phyloP scores from a whole-genome alignment of 2,888 invertebrate genomes.

The Dromius quadrimaculatus region DNA sequence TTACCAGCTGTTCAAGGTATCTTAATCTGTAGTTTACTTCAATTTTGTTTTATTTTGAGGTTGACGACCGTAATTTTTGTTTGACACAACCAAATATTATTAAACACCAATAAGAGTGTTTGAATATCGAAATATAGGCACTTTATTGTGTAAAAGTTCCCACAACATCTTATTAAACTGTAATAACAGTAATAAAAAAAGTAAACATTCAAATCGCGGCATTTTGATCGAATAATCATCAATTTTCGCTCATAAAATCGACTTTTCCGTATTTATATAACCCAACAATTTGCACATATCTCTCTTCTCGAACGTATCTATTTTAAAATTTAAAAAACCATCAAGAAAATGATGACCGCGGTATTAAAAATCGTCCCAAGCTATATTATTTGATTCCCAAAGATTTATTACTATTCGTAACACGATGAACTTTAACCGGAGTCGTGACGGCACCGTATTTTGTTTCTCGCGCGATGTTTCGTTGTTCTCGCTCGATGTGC shows the following conservation, averaged over 20 bases:
- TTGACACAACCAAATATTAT: too few relatives aligned
- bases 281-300: constrained; percentile 24
- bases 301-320: constrained; percentile 33
- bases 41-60: too few relatives aligned
- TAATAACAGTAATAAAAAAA: constrained; percentile 14
- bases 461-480: constrained; percentile 30
- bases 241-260: neutral
- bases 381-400: constrained; percentile 43
- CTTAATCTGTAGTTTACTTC: too few relatives aligned
- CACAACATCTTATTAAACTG: neutral
- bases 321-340: constrained; percentile 33
- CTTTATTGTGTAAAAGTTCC: too few relatives aligned
- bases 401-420: constrained; percentile 45
- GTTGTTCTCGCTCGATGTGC: too few relatives aligned
- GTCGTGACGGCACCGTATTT: constrained; percentile 42
- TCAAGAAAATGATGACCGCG: constrained; percentile 33
- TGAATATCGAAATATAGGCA: too few relatives aligned
- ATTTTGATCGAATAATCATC: constrained; percentile 18
- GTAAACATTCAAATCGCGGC: constrained; percentile 20
- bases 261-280: constrained; percentile 33
- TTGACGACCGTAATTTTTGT: too few relatives aligned
- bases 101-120: too few relatives aligned
- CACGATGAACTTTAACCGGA: constrained; percentile 44
- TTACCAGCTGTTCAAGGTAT: too few relatives aligned
- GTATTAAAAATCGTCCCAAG: constrained; percentile 27